Conservation (phyloP, 2,113 vertebrate genomes). For the Epinephelus lanceolatus region DNA sequence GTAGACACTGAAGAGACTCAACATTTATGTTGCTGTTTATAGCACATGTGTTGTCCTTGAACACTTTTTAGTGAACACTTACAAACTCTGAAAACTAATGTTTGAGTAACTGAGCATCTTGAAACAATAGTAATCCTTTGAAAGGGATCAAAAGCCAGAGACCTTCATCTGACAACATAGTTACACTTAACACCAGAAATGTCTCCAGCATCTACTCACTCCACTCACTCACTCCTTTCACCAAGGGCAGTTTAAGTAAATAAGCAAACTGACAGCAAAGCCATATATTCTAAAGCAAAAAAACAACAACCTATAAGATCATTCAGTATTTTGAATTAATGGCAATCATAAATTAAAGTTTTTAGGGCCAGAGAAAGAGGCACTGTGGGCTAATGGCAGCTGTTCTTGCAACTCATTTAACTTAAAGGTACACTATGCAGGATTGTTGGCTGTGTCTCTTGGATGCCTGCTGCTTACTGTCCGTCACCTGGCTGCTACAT, state of each 20-base stretch:
- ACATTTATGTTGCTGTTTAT: neutral
- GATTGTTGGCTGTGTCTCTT: no score
- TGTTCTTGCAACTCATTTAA: conserved; percentile 2
- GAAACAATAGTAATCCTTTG: conserved; percentile 1
- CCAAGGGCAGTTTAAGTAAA: conserved; percentile 29
- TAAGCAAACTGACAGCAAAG: conserved; percentile 17
- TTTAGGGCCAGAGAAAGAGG: conserved; percentile 1
- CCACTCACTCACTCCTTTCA: neutral
- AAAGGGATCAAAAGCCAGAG: neutral
- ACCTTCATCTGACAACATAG: conserved; percentile 2
- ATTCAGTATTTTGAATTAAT: conserved; percentile 14
- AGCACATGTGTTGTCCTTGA: neutral
- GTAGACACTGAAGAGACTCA: neutral
- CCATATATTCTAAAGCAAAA: conserved; percentile 17
- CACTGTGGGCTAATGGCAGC: neutral
- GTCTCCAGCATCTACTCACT: conserved; percentile 1
- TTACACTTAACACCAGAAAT: conserved; percentile 10
- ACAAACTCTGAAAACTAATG: conserved; percentile 2
- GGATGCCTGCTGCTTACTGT: no score
- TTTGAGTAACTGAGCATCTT: neutral
- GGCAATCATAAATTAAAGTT: conserved; percentile 8
- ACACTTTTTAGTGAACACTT: conserved; percentile 3
- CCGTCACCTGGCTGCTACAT: no score
- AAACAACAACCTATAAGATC: neutral
- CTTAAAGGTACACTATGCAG: no score